phyloP scores from a whole-genome alignment of 2,797 vertebrate genomes.

The Decapterus maruadsi region DNA sequence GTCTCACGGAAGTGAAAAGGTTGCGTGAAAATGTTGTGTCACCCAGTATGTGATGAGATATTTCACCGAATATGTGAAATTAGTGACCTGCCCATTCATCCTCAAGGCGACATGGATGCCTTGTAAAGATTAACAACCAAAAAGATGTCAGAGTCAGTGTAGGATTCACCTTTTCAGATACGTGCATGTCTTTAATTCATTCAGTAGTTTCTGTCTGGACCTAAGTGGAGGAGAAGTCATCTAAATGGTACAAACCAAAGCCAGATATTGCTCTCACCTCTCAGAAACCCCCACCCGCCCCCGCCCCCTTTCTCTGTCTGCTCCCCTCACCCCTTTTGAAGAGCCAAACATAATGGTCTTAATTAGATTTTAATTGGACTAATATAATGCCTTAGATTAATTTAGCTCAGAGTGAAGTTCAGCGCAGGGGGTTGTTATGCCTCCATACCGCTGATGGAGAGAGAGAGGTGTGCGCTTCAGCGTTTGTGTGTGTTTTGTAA shows the following conservation, averaged over 20 bases:
- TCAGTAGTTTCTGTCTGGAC: neutral
- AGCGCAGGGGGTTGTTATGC: conserved; percentile 29
- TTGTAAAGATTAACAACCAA: neutral
- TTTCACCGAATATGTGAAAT: neutral
- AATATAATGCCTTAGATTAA: conserved; percentile 56
- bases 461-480: conserved; percentile 52
- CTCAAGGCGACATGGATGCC: too few species aligned
- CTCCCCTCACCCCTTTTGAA: conserved; percentile 16
- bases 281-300: neutral
- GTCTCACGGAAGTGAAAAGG: neutral
- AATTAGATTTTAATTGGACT: conserved; percentile 53
- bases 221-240: neutral
- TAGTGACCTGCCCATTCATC: neutral
- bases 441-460: conserved; percentile 42
- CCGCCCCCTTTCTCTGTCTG: conserved; percentile 6
- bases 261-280: neutral
- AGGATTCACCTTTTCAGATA: neutral
- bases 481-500: conserved; percentile 60
- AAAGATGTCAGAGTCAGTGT: neutral
- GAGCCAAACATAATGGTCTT: conserved; percentile 31
- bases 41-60: neutral
- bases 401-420: conserved; percentile 37
- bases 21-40: too few species aligned
- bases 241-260: neutral
- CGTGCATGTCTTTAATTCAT: neutral